A percentile compares a stretch with the other conserved stretches of the same genome.
Conservation (phyloP, 2,888 invertebrate species). For the Thecophora atra region DNA sequence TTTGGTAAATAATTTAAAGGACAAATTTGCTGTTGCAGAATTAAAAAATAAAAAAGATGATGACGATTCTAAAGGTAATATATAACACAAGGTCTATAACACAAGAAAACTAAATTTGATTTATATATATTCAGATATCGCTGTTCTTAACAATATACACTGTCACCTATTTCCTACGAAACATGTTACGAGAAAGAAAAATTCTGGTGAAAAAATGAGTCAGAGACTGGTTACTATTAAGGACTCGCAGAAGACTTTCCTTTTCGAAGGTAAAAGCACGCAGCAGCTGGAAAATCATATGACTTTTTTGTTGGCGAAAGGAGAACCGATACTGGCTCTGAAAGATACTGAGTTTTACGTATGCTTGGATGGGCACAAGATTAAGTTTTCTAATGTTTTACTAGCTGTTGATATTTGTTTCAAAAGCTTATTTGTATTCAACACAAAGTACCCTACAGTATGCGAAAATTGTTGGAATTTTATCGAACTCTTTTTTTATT, state of each 20-base stretch:
- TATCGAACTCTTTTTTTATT: slow-evolving; percentile 27
- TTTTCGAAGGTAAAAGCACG: slow-evolving; percentile 18
- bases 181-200: neutral
- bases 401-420: slow-evolving; percentile 23
- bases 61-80: too few species aligned
- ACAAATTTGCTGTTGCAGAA: too few species aligned
- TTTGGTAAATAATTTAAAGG: too few species aligned
- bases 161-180: neutral
- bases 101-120: neutral
- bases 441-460: slow-evolving; percentile 23
- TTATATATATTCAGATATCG: neutral
- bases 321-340: slow-evolving; percentile 20
- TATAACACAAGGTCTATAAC: neutral
- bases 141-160: neutral
- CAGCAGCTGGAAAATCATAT: slow-evolving; percentile 29
- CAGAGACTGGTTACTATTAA: neutral
- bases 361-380: slow-evolving; percentile 24
- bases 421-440: slow-evolving; percentile 29
- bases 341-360: slow-evolving; percentile 26
- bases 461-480: slow-evolving; percentile 34
- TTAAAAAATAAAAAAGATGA: too few species aligned
- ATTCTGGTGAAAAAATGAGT: neutral
- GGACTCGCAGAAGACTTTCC: neutral
- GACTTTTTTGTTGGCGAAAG: neutral
- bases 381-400: slow-evolving; percentile 21